phyloP scores from a whole-genome alignment of 2,797 vertebrate genomes.

The Neopelma chrysocephalum region DNA sequence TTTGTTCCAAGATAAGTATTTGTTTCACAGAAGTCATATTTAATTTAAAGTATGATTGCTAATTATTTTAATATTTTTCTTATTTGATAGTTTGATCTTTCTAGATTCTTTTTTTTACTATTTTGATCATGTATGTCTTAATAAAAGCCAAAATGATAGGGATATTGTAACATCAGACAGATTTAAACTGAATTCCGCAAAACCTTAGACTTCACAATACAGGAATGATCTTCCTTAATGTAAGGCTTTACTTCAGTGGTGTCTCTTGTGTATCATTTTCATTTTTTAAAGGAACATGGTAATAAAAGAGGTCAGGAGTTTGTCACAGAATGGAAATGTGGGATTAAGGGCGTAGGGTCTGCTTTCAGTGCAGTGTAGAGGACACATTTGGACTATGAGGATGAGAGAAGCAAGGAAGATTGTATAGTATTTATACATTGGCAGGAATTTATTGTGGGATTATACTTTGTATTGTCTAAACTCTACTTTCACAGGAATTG shows the following conservation, averaged over 20 bases:
- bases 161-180: background rate
- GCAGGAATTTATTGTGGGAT: background rate
- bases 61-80: background rate
- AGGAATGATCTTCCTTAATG: background rate
- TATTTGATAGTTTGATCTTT: background rate
- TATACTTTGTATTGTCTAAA: background rate
- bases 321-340: background rate
- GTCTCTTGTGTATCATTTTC: constrained; percentile 43
- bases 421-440: background rate
- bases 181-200: constrained; percentile 19
- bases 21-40: background rate
- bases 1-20: background rate
- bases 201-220: constrained; percentile 45
- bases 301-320: constrained; percentile 47
- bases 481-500: background rate
- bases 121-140: background rate
- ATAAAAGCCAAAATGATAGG: background rate
- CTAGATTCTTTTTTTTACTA: background rate
- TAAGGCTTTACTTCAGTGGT: constrained; percentile 28
- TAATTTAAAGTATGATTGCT: background rate
- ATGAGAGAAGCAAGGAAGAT: background rate
- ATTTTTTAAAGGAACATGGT: constrained; percentile 61
- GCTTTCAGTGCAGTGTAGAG: background rate
- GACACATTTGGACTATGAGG: background rate
- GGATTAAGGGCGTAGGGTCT: background rate